Base-by-base conservation (phyloP, 2,888 invertebrate genomes). In the Aleiodes leptofemur region DNA sequence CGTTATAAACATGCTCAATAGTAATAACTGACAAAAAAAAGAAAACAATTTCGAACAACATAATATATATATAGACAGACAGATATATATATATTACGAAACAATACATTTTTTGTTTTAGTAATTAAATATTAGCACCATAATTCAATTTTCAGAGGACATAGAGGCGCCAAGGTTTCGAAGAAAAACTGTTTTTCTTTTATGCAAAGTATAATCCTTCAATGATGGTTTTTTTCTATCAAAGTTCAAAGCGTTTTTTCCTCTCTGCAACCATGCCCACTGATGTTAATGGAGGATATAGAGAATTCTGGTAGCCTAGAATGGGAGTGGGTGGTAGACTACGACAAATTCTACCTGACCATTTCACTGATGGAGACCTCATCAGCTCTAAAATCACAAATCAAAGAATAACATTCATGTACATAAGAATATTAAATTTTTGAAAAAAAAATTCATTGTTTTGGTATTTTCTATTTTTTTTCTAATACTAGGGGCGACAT, bases 181-280 rank as follows among this genome's bases (percentile, higher is more conserved):
- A 23, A 23, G 23, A 23, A 23, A 2, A 23, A 2, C 23, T 23
- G 34, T 3, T 69, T 72, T 34, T 16, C 13, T 16, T 34, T 34
- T 34, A 34, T 34, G 0, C 6, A 34, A 34, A 3, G n/a, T 31
- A 70, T 23, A 23, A 23, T 73, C 68, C 56, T 51, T 72, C 72
- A 75, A 73, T 74, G 70, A 14, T 23, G 43, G 23, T 1, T 23
- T 23, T 23, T 23, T 23, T 2, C 72, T 75, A n/a, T 88, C 88
- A 91, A 81, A 91, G 90, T 89, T 94, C 93, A 90, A 94, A 94
- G 88, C 92, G 92, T 90, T 93, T 93, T 90, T 93, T 93, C 87
- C 93, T 92, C 90, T 94, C 94, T 86, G 94, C 94, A 90, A 94
- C 95, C 92, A 94, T 92, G 89, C 94, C 94, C 89, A 91, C 92